Percentiles rank a stretch among this genome's conserved stretches.
These are phyloP conservation scores for Cacatua alba DNA, from an alignment of 2,113 vertebrate species.

Conservation along the genomic window DNA sequence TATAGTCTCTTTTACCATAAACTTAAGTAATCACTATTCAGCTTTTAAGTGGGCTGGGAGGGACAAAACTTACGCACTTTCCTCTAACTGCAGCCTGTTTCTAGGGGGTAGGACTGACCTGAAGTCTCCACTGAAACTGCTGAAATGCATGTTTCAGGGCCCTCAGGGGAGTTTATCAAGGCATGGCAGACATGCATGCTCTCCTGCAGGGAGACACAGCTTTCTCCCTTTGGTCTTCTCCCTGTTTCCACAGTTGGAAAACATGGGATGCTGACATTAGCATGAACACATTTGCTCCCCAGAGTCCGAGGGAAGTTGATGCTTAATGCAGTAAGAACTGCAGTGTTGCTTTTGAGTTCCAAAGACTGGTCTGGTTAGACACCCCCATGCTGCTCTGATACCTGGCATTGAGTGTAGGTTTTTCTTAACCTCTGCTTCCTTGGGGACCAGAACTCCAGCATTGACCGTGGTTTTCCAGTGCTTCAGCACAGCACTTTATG, in stretches of 20 bases:
- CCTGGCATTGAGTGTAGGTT: background rate
- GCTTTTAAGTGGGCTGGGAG: background rate
- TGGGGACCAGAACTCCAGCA: background rate
- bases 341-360: background rate
- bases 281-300: background rate
- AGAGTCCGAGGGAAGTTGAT: background rate
- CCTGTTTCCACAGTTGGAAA: background rate
- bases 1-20: background rate
- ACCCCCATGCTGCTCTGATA: background rate
- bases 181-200: fast-evolving
- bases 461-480: fast-evolving
- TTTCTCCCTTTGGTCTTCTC: background rate
- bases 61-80: background rate
- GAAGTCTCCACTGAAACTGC: background rate
- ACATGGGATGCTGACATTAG: fast-evolving
- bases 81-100: background rate
- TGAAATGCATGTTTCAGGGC: fast-evolving
- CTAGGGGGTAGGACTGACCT: background rate
- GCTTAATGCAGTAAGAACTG: too few relatives aligned
- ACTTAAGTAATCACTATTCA: background rate
- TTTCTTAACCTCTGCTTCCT: background rate
- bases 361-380: background rate
- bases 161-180: background rate
- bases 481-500: background rate
- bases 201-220: background rate